Base-by-base conservation (phyloP, 2,888 invertebrate species). In the Lasioglossum malachurum region DNA sequence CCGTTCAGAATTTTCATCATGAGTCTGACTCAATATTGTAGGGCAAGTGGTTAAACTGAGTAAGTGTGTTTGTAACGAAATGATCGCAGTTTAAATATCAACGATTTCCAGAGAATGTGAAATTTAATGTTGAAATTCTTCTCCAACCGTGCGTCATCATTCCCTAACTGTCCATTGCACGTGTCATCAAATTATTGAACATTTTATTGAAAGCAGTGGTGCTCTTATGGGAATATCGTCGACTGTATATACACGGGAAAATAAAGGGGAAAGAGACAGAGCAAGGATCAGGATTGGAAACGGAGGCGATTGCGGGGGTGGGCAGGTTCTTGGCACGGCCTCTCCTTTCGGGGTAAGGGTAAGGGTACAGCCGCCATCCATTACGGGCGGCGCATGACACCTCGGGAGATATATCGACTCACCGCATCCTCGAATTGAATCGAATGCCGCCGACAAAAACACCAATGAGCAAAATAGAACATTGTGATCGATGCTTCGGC, bases 391-490 rank as follows among this genome's bases (percentile, higher is more conserved):
- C 93, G 94, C 94, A 94, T 94, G 95, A 94, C 95, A 94, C 95
- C 94, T 94, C 93, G 92, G 91, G 92, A 94, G 94, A 94, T 94
- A 94, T 94, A 94, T 94, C 94, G 94, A 94, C 94, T 94, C 93
- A 94, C 94, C 94, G 94, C 94, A 94, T 95, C 94, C 94, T 93
- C 94, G 94, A 95, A 95, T 95, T 95, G 94, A 95, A 95, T 95
- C 94, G 95, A 94, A 94, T 94, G 94, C 94, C 93, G 93, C 93
- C 92, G 91, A 94, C 93, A 94, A 94, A 94, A 94, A 94, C 94
- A 94, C 94, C 95, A 95, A 95, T 94, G 95, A 94, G 94, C 94
- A 94, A 95, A 95, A 95, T 94, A 94, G 94, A 94, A 94, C 94
- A 94, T 93, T 93, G 94, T 94, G 95, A 95, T 94, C 94, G 94